These are phyloP conservation scores for Drosophila ohnishii DNA, from an alignment of 1,140 invertebrate species.

Conservation along the genomic window DNA sequence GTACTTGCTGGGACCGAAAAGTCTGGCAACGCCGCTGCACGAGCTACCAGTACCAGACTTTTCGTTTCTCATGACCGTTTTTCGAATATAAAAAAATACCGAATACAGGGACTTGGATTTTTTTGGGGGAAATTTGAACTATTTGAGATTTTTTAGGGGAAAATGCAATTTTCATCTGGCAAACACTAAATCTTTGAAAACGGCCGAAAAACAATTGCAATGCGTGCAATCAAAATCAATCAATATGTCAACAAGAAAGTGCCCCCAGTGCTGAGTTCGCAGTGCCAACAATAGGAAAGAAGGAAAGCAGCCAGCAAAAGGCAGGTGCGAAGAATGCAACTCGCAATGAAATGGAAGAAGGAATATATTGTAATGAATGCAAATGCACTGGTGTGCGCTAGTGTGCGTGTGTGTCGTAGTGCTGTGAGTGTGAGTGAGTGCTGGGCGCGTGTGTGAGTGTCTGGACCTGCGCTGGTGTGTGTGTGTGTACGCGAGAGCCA, in stretches of 20 bases:
- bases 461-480: slow-evolving; percentile 39
- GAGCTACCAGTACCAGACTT: too few relatives aligned
- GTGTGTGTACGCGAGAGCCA: slow-evolving; percentile 63
- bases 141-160: too few relatives aligned
- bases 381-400: slow-evolving; percentile 38
- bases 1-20: too few relatives aligned
- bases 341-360: slow-evolving; percentile 11
- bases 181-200: neutral
- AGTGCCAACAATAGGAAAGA: slow-evolving; percentile 29
- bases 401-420: slow-evolving; percentile 23
- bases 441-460: slow-evolving; percentile 34
- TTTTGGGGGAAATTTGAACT: too few relatives aligned
- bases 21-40: too few relatives aligned
- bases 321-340: slow-evolving; percentile 26
- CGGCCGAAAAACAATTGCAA: slow-evolving; percentile 22
- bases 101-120: too few relatives aligned
- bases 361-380: slow-evolving; percentile 50
- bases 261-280: slow-evolving; percentile 19
- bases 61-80: too few relatives aligned
- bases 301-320: slow-evolving; percentile 30
- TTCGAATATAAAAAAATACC: too few relatives aligned
- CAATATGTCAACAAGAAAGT: slow-evolving; percentile 23
- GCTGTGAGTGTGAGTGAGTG: neutral
- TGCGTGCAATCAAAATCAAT: slow-evolving; percentile 21
- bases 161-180: too few relatives aligned